A percentile compares a stretch with the other conserved stretches of the same genome.
phyloP scores from a whole-genome alignment of 2,888 invertebrate species.

The Lithosia quadra region DNA sequence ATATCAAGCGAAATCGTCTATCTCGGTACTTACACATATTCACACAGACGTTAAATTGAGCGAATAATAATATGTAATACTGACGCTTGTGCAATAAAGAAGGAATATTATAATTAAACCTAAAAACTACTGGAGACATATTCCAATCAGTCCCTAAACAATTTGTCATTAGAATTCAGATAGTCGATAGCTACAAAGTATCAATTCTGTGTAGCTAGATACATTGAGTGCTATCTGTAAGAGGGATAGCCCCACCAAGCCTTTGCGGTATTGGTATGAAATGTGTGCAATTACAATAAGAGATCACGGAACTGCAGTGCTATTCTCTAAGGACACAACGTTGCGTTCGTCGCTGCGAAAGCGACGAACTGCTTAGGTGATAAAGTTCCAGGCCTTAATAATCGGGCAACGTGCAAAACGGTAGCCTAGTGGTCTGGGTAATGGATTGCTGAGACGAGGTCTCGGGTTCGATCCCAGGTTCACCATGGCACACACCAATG shows the following conservation, averaged over 20 bases:
- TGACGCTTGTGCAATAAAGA: constrained; percentile 36
- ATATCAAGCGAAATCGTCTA: constrained; percentile 25
- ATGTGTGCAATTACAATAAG: not conserved
- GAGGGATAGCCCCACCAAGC: constrained; percentile 6
- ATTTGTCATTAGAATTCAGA: not conserved
- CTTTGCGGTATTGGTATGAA: constrained; percentile 16
- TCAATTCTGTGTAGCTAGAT: constrained; percentile 27
- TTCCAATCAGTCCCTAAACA: constrained; percentile 3
- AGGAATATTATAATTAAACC: constrained; percentile 28
- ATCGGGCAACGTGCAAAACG: too few species aligned
- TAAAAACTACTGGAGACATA: constrained; percentile 14
- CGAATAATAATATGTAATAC: constrained; percentile 23
- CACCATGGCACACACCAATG: too few species aligned
- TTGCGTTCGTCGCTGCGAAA: too few species aligned
- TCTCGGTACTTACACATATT: constrained; percentile 23
- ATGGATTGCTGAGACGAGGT: too few species aligned
- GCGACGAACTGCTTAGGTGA: too few species aligned
- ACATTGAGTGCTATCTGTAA: constrained; percentile 22
- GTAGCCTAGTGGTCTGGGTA: too few species aligned
- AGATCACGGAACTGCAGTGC: too few species aligned
- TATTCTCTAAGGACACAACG: too few species aligned
- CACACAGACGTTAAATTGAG: constrained; percentile 41
- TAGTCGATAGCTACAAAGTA: constrained; percentile 8
- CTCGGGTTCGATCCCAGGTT: too few species aligned
- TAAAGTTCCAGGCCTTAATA: too few species aligned